Conservation (phyloP, 2,888 invertebrate genomes). For the Autographa gamma region DNA sequence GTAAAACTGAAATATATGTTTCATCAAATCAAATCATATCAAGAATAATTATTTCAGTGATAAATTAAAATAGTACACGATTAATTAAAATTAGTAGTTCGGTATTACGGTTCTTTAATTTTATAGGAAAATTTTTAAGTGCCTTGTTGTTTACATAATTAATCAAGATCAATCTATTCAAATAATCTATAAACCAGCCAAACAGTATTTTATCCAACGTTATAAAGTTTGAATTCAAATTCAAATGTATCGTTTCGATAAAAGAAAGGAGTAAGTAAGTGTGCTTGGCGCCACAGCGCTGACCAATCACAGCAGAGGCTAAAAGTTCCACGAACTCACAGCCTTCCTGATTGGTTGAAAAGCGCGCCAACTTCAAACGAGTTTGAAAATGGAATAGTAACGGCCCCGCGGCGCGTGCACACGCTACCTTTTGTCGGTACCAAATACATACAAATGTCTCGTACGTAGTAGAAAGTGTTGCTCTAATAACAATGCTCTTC, state of each 20-base stretch:
- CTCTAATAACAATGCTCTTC: constrained; percentile 18
- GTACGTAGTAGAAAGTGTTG: constrained; percentile 60
- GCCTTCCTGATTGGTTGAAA: constrained; percentile 71
- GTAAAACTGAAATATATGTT: too few species aligned
- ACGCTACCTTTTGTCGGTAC: constrained; percentile 45
- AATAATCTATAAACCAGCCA: constrained; percentile 9
- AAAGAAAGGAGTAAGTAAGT: constrained; percentile 51
- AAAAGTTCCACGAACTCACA: constrained; percentile 82
- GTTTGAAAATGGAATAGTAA: constrained; percentile 71
- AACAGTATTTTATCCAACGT: constrained; percentile 16
- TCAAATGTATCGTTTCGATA: constrained; percentile 37
- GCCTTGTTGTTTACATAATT: too few species aligned
- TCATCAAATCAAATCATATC: too few species aligned
- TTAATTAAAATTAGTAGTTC: too few species aligned
- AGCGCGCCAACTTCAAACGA: constrained; percentile 76
- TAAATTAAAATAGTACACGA: too few species aligned
- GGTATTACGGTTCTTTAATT: too few species aligned
- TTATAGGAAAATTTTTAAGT: too few species aligned
- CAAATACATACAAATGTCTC: constrained; percentile 50
- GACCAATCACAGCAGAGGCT: constrained; percentile 78
- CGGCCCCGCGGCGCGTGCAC: constrained; percentile 68
- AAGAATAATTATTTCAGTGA: too few species aligned
- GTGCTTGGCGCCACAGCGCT: constrained; percentile 58
- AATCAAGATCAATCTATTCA: too few species aligned
- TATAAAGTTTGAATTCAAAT: constrained; percentile 27